Evolutionary conservation across 2,797 vertebrate genomes (phyloP).

Genomic region (Anabacerthia variegaticeps): DNA sequence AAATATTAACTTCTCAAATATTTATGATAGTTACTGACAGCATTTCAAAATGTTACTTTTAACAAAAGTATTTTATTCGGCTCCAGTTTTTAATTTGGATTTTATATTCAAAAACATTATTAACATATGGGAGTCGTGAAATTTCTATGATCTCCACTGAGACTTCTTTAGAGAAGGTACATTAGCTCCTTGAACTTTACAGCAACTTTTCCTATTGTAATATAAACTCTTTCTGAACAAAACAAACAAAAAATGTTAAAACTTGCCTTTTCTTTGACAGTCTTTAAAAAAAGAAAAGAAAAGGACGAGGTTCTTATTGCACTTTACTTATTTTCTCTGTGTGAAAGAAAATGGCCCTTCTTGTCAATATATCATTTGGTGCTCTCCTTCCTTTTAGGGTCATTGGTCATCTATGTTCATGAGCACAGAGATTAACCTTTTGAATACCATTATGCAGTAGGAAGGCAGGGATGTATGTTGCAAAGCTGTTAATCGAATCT

Average conservation of each 20-base stretch:
- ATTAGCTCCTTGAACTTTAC: conserved; percentile 68
- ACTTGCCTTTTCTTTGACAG: conserved; percentile 17
- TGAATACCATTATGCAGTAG: neutral
- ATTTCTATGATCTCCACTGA: conserved; percentile 69
- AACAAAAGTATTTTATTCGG: conserved; percentile 81
- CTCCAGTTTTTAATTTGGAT: conserved; percentile 81
- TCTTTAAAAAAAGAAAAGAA: neutral
- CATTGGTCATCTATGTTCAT: neutral
- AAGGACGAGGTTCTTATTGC: neutral
- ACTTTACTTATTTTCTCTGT: neutral
- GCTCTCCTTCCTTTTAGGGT: conserved; percentile 17
- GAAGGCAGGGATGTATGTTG: neutral
- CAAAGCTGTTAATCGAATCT: neutral
- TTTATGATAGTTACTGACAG: conserved; percentile 84
- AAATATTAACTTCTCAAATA: conserved; percentile 86
- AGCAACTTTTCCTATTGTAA: conserved; percentile 40
- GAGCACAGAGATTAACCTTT: conserved; percentile 17
- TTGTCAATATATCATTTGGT: neutral
- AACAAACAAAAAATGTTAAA: neutral
- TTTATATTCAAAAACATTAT: conserved; percentile 80
- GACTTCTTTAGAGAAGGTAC: conserved; percentile 66
- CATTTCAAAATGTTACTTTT: conserved; percentile 83
- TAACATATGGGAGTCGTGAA: conserved; percentile 70
- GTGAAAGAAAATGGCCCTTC: neutral
- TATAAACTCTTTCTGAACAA: conserved; percentile 11